Conservation (phyloP, 2,113 vertebrate species). For the Callipepla californica region DNA sequence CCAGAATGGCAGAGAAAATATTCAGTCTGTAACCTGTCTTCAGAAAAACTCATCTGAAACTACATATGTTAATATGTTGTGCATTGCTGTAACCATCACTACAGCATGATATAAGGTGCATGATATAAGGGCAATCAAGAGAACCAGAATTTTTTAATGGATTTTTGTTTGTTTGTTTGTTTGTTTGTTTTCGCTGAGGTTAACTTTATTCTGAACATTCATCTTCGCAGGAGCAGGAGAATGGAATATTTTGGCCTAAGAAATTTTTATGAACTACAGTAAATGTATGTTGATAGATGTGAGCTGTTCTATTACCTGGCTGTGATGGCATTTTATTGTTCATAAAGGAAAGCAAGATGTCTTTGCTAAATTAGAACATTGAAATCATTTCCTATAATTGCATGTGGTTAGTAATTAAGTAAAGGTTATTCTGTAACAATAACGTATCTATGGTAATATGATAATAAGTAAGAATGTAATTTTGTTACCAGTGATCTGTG, state of each 20-base stretch:
- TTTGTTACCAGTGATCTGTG: conserved; percentile 1
- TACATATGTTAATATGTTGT: background rate
- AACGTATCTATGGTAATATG: background rate
- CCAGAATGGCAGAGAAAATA: background rate
- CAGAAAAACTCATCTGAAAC: background rate
- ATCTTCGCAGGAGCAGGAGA: background rate
- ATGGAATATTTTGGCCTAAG: background rate
- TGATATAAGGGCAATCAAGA: background rate
- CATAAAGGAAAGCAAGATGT: background rate
- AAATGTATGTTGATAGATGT: background rate
- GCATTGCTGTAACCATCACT: background rate
- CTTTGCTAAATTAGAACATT: conserved; percentile 11
- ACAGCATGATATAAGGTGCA: background rate
- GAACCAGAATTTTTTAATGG: background rate
- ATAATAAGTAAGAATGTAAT: conserved; percentile 8
- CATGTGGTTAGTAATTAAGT: conserved; percentile 3
- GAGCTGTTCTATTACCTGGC: background rate
- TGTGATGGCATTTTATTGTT: background rate
- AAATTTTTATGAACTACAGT: background rate
- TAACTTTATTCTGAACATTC: background rate
- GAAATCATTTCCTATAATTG: background rate
- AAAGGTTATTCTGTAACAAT: conserved; percentile 34
- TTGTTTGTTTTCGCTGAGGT: background rate
- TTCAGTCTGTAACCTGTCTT: background rate
- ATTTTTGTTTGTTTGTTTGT: background rate